Conservation (phyloP, 1,140 invertebrate species). For the Micrasema minimum region DNA sequence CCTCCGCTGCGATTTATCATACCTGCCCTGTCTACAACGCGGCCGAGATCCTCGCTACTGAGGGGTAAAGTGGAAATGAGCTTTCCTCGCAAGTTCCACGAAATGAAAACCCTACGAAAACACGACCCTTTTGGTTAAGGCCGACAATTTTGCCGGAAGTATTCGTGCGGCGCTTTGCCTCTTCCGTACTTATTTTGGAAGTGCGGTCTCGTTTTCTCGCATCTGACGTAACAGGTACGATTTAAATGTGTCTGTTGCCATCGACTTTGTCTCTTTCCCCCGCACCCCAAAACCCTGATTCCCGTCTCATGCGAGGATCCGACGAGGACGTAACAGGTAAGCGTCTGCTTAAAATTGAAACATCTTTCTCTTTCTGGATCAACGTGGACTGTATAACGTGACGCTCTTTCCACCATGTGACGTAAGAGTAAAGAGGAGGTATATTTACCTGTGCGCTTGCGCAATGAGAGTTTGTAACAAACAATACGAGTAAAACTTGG, state of each 20-base stretch:
- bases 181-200: conserved; percentile 5
- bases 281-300: background rate
- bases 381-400: background rate
- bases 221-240: conserved; percentile 52
- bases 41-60: conserved; percentile 10
- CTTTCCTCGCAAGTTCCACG: background rate
- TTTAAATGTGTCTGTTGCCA: conserved; percentile 31
- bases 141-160: conserved; percentile 1
- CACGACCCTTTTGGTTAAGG: background rate
- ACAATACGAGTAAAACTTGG: too few relatives aligned
- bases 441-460: conserved; percentile 47
- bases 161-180: background rate
- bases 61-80: background rate
- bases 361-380: conserved; percentile 5
- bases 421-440: conserved; percentile 33
- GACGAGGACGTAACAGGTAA: conserved; percentile 43
- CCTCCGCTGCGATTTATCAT: conserved; percentile 22
- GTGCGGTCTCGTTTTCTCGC: conserved; percentile 12
- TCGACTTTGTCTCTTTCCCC: conserved; percentile 19
- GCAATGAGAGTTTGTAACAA: conserved; percentile 16
- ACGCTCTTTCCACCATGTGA: conserved; percentile 32
- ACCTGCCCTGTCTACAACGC: conserved; percentile 25
- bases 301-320: conserved; percentile 12
- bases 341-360: conserved; percentile 23
- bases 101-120: background rate